Evolutionary conservation across 2,113 vertebrate species (phyloP).

Genomic region (Sapayoa aenigma): DNA sequence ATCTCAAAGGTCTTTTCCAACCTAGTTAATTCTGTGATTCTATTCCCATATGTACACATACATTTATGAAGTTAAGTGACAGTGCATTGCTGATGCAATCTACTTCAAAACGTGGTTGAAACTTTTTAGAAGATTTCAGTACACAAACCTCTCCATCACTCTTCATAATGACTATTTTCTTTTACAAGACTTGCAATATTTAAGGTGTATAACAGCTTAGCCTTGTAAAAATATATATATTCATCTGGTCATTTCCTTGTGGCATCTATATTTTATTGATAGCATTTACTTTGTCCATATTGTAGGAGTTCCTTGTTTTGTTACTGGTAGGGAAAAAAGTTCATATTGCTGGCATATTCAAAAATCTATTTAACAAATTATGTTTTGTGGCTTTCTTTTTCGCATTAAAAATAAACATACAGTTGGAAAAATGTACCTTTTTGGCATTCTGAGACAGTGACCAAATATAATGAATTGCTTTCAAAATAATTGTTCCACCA

Average conservation of each 20-base stretch:
- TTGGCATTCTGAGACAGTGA: slow-evolving; percentile 6
- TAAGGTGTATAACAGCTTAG: neutral
- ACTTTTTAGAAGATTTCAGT: neutral
- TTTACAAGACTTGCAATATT: neutral
- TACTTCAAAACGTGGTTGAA: neutral
- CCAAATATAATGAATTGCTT: slow-evolving; percentile 8
- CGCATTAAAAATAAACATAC: neutral
- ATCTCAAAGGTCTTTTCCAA: no score
- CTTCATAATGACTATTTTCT: neutral
- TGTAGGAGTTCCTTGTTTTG: neutral
- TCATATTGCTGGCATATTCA: neutral
- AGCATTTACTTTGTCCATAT: neutral
- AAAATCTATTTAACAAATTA: neutral
- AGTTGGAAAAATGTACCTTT: neutral
- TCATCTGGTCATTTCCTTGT: neutral
- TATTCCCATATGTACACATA: neutral
- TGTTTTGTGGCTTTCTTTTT: neutral
- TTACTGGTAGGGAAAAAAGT: neutral
- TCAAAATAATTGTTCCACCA: slow-evolving; percentile 6
- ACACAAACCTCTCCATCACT: neutral
- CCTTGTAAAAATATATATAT: neutral
- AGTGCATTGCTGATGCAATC: neutral
- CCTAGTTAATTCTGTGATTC: no score
- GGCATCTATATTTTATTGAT: neutral
- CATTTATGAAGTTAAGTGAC: neutral